Percentiles rank a stretch among this genome's conserved stretches.
phyloP scores from a whole-genome alignment of 1,140 invertebrate species.

The Anastrepha obliqua region DNA sequence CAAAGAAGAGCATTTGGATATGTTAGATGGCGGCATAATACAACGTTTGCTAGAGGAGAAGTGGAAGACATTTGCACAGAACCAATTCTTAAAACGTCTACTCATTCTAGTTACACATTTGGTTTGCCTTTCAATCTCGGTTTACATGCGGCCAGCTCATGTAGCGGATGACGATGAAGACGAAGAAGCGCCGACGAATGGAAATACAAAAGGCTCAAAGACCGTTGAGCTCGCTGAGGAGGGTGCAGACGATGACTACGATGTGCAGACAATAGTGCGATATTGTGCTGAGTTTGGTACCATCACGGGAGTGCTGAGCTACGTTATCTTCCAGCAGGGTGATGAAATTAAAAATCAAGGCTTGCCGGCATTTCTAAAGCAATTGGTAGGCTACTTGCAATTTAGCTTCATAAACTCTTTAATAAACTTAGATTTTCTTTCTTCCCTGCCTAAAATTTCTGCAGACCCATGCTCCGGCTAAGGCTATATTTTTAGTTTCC shows the following conservation, averaged over 20 bases:
- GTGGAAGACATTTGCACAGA: constrained; percentile 98
- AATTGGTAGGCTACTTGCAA: constrained; percentile 83
- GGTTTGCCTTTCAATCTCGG: constrained; percentile 89
- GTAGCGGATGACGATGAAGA: constrained; percentile 73
- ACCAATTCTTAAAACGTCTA: constrained; percentile 93
- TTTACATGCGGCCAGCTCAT: constrained; percentile 89
- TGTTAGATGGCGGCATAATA: constrained; percentile 98
- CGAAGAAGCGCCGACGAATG: constrained; percentile 52
- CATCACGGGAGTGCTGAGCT: constrained; percentile 88
- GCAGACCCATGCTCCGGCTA: constrained; percentile 94
- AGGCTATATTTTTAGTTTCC: constrained; percentile 93
- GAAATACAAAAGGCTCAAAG: not conserved
- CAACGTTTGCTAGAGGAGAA: constrained; percentile 97
- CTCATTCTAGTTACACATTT: constrained; percentile 91
- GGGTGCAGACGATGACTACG: constrained; percentile 62
- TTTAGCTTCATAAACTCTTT: not conserved
- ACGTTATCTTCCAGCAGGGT: constrained; percentile 93
- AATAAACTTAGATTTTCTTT: not conserved
- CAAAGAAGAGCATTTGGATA: constrained; percentile 98
- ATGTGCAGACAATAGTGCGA: constrained; percentile 77
- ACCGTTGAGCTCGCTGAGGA: not conserved
- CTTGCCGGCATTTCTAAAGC: constrained; percentile 90
- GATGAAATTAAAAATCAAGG: constrained; percentile 97
- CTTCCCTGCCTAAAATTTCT: too few species aligned
- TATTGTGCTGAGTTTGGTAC: constrained; percentile 90